Evolutionary conservation across 2,113 vertebrate species (phyloP).

Genomic region (Oryzias melastigma): DNA sequence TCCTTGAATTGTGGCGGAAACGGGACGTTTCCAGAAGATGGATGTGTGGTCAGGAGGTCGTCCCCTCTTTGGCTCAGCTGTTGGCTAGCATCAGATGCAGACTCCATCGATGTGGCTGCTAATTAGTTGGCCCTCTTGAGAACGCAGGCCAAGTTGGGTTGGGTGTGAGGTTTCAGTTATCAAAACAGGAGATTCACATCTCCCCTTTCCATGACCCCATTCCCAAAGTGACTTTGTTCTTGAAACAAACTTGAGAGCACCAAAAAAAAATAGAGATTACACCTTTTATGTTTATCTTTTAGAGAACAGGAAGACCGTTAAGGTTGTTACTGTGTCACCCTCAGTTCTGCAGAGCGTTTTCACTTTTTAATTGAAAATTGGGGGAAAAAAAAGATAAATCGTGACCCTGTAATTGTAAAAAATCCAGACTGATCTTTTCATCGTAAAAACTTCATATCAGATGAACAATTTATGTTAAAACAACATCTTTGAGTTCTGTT

Average conservation of each 20-base stretch:
- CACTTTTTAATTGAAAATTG: too few species aligned
- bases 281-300: neutral
- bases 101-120: constrained; percentile 27
- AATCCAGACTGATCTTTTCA: too few species aligned
- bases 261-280: neutral
- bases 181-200: constrained; percentile 38
- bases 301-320: too few species aligned
- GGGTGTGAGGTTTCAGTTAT: constrained; percentile 15
- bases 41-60: constrained; percentile 26
- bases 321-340: too few species aligned
- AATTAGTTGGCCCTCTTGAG: constrained; percentile 47
- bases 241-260: neutral
- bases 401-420: too few species aligned
- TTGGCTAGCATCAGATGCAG: constrained; percentile 53
- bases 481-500: too few species aligned
- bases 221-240: constrained; percentile 19
- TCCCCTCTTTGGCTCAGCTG: constrained; percentile 35
- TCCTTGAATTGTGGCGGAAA: constrained; percentile 21
- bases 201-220: constrained; percentile 18
- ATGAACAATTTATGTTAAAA: too few species aligned
- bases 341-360: too few species aligned
- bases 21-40: constrained; percentile 19
- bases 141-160: constrained; percentile 35
- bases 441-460: too few species aligned
- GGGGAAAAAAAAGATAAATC: too few species aligned